phyloP scores from a whole-genome alignment of 2,888 invertebrate genomes.

The Syritta pipiens region DNA sequence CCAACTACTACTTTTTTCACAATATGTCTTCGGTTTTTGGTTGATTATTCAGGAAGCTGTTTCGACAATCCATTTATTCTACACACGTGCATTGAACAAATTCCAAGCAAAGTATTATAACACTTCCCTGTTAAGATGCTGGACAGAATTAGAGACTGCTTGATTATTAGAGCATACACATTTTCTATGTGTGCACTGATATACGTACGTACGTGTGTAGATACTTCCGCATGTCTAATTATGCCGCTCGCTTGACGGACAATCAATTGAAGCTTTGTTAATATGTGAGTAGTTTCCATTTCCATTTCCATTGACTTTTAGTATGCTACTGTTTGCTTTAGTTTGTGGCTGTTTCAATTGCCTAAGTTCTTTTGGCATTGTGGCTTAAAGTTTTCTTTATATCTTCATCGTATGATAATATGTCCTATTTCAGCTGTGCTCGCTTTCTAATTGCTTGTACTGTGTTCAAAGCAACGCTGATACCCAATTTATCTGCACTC shows the following conservation, averaged over 20 bases:
- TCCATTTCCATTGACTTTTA: too few species aligned
- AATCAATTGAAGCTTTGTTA: slow-evolving; percentile 38
- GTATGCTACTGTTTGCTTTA: too few species aligned
- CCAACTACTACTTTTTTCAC: too few species aligned
- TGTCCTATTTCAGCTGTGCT: slow-evolving; percentile 34
- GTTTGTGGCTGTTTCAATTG: too few species aligned
- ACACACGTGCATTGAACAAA: slow-evolving; percentile 29
- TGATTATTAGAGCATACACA: not conserved
- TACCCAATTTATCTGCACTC: not conserved
- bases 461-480: not conserved
- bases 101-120: slow-evolving; percentile 19
- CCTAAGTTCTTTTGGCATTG: too few species aligned
- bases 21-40: too few species aligned
- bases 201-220: too few species aligned
- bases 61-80: slow-evolving; percentile 30
- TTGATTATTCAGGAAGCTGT: slow-evolving; percentile 46
- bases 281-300: too few species aligned
- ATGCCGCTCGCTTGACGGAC: not conserved
- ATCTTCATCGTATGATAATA: too few species aligned
- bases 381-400: too few species aligned
- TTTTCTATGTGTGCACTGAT: not conserved
- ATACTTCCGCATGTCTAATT: slow-evolving; percentile 29
- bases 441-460: slow-evolving; percentile 5
- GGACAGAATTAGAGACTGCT: not conserved
- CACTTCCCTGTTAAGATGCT: slow-evolving; percentile 40